Conservation (phyloP, 2,113 vertebrate genomes). For the Saccopteryx bilineata region DNA sequence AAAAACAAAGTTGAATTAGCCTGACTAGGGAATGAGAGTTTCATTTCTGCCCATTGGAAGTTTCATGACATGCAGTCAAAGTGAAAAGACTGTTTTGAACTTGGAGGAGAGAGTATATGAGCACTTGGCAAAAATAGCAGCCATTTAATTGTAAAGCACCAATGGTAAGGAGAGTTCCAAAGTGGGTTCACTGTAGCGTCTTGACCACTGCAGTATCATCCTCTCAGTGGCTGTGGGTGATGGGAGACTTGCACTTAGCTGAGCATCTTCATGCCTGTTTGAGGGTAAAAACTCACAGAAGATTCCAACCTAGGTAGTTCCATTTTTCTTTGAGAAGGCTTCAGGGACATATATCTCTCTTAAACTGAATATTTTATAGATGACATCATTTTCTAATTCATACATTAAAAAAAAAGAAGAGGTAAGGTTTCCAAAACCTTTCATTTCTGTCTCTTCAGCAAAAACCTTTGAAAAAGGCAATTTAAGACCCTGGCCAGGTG, state of each 20-base stretch:
- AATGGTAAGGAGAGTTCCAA: background rate
- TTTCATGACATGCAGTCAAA: slow-evolving; percentile 14
- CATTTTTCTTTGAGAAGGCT: background rate
- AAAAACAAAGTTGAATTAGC: slow-evolving; percentile 34
- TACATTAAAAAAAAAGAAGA: background rate
- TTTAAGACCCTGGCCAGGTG: background rate
- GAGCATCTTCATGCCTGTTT: background rate
- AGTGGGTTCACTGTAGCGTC: background rate
- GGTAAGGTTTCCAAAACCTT: background rate
- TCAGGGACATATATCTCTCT: background rate
- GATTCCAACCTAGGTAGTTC: background rate
- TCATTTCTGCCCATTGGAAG: slow-evolving; percentile 3
- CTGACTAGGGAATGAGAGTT: slow-evolving; percentile 36
- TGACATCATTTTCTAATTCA: slow-evolving; percentile 26
- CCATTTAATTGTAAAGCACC: background rate
- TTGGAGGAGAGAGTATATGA: background rate
- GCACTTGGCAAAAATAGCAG: background rate
- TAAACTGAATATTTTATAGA: slow-evolving; percentile 33
- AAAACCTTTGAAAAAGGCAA: background rate
- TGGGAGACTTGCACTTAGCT: background rate
- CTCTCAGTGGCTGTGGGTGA: background rate
- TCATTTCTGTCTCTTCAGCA: background rate
- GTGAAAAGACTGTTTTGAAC: background rate
- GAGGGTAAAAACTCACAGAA: background rate
- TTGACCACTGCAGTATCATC: background rate